Base-by-base conservation (phyloP, 2,797 vertebrate species). In the Sebastes cheni region DNA sequence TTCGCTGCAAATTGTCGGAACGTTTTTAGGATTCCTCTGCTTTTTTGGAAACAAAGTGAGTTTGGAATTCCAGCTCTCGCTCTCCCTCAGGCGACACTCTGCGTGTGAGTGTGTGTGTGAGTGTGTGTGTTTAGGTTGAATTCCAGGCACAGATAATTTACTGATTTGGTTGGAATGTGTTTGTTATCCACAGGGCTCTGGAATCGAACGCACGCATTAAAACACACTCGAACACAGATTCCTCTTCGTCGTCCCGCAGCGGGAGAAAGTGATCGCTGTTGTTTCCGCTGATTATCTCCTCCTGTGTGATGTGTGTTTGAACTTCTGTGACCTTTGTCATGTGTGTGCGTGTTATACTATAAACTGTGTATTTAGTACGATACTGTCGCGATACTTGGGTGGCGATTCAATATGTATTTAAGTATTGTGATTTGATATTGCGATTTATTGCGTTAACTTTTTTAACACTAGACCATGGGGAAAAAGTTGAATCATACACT, bases 151-250 rank as follows among this genome's bases (percentile, higher is more conserved):
- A 89, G 91, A 92, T 94, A 88, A 90, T 95, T 94, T 91, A 90
- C 89, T 82, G 91, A 95, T 95, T 94, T 93, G 84, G 39, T 54
- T 91, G 93, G 94, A 95, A 94, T 95, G 86, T 93, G 85, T 95
- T 92, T 93, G 90, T 92, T 93, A 90, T 82, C 92, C 89, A 68
- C 87, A 90, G 86, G 75, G 74, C 74, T 87, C 80, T 92, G 80
- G 89, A 92, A 65, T 79, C 81, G 27, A 83, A 84, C 61, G 72
- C 75, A 46, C 65, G 65, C 61, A 30, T 34, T 79, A 34, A 77
- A 67, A 80, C 30, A 71, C 80, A 84, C 74, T 79, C 30, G 76
- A 59, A 86, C 80, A 67, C 71, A 74, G 67, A 82, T 78, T 82
- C 78, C 3, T 72, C 77, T 71, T 81, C 80, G 67, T 83, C 75